Percentiles rank a stretch among this genome's conserved stretches.
Evolutionary conservation across 2,797 vertebrate genomes (phyloP).

Genomic region (Callimico goeldii): DNA sequence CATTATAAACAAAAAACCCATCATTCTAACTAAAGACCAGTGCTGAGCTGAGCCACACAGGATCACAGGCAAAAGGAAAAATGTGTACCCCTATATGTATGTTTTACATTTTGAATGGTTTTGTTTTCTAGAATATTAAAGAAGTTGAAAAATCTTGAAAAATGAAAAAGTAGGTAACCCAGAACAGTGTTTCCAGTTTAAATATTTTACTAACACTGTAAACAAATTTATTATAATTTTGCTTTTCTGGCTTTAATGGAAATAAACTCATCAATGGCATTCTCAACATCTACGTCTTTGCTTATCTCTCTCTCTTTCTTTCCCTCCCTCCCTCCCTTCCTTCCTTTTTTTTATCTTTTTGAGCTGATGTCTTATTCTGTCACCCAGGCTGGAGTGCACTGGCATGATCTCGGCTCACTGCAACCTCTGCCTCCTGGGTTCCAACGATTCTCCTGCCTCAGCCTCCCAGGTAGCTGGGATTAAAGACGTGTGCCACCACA

Average conservation of each 20-base stretch:
- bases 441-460: neutral
- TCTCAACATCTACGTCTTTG: neutral
- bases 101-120: neutral
- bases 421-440: neutral
- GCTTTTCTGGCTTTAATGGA: neutral
- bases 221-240: neutral
- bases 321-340: too few relatives aligned
- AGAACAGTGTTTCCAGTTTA: neutral
- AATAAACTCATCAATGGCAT: neutral
- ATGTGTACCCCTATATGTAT: neutral
- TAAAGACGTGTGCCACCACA: neutral
- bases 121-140: neutral
- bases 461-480: neutral
- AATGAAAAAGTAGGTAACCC: neutral
- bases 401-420: neutral
- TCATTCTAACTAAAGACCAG: neutral
- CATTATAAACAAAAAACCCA: neutral
- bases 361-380: neutral
- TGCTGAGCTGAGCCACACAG: neutral
- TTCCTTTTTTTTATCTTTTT: neutral
- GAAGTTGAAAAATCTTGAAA: neutral
- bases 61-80: neutral
- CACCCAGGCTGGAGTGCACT: too few relatives aligned
- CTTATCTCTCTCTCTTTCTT: neutral
- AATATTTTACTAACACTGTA: neutral